phyloP scores from a whole-genome alignment of 2,113 vertebrate species.

The Peucedramus taeniatus region DNA sequence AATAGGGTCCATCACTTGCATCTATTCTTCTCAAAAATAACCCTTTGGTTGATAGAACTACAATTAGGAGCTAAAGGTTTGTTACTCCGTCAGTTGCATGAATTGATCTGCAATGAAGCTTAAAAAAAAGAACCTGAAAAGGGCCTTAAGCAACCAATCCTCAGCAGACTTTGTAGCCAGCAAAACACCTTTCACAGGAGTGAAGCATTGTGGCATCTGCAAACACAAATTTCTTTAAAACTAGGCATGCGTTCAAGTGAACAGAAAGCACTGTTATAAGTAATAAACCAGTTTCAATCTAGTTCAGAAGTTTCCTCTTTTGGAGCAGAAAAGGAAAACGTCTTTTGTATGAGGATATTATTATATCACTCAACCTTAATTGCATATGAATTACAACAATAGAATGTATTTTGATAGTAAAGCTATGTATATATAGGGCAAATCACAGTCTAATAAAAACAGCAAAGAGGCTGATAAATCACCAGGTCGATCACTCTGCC shows the following conservation, averaged over 20 bases:
- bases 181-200: background rate
- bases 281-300: background rate
- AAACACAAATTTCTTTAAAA: background rate
- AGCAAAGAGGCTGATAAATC: background rate
- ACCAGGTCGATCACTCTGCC: background rate
- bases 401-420: background rate
- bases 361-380: background rate
- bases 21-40: background rate
- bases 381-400: background rate
- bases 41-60: background rate
- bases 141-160: background rate
- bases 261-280: background rate
- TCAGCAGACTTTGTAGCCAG: background rate
- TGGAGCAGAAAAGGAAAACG: background rate
- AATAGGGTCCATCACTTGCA: background rate
- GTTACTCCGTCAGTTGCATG: background rate
- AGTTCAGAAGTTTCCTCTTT: background rate
- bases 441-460: background rate
- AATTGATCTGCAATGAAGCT: background rate
- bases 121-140: background rate
- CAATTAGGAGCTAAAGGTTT: constrained; percentile 23
- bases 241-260: background rate
- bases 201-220: background rate
- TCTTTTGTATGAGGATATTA: background rate
- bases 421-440: background rate